Conservation (phyloP, 2,113 vertebrate species). For the Sinocyclocheilus rhinocerous region DNA sequence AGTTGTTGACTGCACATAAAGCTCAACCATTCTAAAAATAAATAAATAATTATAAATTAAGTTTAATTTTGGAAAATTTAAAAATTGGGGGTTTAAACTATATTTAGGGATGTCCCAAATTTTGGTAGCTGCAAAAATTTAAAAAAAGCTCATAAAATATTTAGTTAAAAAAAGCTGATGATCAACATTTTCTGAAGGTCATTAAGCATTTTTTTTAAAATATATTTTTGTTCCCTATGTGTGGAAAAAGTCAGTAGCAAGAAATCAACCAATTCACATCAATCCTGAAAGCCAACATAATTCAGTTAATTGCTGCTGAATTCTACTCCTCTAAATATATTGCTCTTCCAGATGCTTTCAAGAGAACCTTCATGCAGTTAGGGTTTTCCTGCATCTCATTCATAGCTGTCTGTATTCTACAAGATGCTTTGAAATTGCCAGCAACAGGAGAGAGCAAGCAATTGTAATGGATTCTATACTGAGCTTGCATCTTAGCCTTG, state of each 20-base stretch:
- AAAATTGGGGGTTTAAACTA: too few species aligned
- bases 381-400: not conserved
- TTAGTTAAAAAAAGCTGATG: too few species aligned
- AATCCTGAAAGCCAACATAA: not conserved
- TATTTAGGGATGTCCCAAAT: too few species aligned
- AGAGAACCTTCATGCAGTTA: not conserved
- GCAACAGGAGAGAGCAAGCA: not conserved
- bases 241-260: not conserved
- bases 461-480: slow-evolving; percentile 5
- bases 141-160: too few species aligned
- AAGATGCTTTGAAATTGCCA: not conserved
- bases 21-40: too few species aligned
- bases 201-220: too few species aligned
- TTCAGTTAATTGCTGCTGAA: not conserved
- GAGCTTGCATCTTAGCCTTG: not conserved
- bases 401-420: not conserved
- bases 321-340: not conserved
- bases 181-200: too few species aligned
- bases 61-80: too few species aligned
- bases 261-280: not conserved
- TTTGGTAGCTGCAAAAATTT: too few species aligned
- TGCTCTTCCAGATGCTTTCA: not conserved
- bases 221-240: not conserved
- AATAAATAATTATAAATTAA: not conserved
- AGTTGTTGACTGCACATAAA: too few species aligned